phyloP scores from a whole-genome alignment of 1,140 invertebrate genomes.

The Belonocnema kinseyi region DNA sequence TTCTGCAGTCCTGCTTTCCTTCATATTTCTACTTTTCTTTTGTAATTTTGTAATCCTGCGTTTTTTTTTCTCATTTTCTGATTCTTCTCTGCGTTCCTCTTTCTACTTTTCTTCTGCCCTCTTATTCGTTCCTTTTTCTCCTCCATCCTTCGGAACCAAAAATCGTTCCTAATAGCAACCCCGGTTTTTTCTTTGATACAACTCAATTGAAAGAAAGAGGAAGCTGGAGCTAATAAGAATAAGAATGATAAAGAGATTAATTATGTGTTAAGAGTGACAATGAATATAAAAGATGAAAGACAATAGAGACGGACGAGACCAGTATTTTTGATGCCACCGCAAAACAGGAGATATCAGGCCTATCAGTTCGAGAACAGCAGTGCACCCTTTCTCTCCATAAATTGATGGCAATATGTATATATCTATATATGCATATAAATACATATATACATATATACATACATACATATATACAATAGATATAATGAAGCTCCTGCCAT shows the following conservation, averaged over 20 bases:
- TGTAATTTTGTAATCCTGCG: too few relatives aligned
- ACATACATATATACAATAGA: background rate
- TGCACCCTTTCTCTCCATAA: constrained; percentile 68
- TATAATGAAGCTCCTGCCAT: constrained; percentile 60
- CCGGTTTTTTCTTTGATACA: too few relatives aligned
- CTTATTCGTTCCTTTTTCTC: too few relatives aligned
- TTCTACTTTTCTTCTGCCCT: too few relatives aligned
- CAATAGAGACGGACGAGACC: constrained; percentile 10
- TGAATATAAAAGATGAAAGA: background rate
- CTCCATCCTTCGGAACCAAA: too few relatives aligned
- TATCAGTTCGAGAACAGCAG: too few relatives aligned
- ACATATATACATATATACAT: background rate
- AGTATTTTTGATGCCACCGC: constrained; percentile 25
- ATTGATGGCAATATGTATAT: constrained; percentile 70
- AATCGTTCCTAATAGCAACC: too few relatives aligned
- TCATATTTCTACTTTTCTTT: too few relatives aligned
- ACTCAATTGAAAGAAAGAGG: background rate
- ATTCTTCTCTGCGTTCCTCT: too few relatives aligned
- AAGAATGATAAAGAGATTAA: background rate
- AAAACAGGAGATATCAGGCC: constrained; percentile 11
- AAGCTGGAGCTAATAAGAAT: background rate
- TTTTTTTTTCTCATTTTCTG: too few relatives aligned
- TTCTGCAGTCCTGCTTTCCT: fast-evolving
- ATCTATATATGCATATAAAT: constrained; percentile 34
- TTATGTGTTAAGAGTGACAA: constrained; percentile 1